These are phyloP conservation scores for Odontothrips loti DNA, from an alignment of 2,888 invertebrate genomes.

Conservation along the genomic window DNA sequence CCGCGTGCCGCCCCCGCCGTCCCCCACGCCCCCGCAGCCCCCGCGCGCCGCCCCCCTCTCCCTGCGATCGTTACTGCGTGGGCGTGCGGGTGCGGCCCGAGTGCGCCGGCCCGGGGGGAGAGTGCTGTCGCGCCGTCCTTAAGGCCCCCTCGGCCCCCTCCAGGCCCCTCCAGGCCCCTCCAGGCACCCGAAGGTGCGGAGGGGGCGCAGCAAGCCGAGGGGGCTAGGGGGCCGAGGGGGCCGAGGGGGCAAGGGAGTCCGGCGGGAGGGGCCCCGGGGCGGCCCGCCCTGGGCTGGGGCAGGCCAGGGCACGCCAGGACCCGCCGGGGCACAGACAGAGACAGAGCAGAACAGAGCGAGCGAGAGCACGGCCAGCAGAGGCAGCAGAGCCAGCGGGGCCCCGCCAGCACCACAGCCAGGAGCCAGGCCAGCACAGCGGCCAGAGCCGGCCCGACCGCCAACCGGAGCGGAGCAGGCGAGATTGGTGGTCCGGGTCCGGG, in stretches of 20 bases:
- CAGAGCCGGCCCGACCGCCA: constrained; percentile 10
- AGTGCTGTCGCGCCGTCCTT: constrained; percentile 19
- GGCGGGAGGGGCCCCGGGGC: neutral
- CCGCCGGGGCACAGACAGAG: too few species aligned
- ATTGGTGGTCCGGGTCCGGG: too few species aligned
- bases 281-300: neutral
- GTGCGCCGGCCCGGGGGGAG: constrained; percentile 24
- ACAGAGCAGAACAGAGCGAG: too few species aligned
- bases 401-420: neutral
- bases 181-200: too few species aligned
- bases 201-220: too few species aligned
- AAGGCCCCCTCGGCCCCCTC: neutral
- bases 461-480: neutral
- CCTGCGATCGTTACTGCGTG: constrained; percentile 5
- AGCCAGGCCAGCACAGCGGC: neutral
- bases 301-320: neutral
- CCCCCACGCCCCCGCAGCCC: neutral
- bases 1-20: neutral
- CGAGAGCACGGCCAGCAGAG: neutral
- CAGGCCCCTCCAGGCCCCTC: neutral
- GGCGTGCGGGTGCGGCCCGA: neutral
- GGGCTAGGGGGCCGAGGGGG: too few species aligned
- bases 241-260: neutral
- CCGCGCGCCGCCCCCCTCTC: neutral
- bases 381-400: neutral